phyloP scores from a whole-genome alignment of 2,797 vertebrate species.

The Siniperca undulata region DNA sequence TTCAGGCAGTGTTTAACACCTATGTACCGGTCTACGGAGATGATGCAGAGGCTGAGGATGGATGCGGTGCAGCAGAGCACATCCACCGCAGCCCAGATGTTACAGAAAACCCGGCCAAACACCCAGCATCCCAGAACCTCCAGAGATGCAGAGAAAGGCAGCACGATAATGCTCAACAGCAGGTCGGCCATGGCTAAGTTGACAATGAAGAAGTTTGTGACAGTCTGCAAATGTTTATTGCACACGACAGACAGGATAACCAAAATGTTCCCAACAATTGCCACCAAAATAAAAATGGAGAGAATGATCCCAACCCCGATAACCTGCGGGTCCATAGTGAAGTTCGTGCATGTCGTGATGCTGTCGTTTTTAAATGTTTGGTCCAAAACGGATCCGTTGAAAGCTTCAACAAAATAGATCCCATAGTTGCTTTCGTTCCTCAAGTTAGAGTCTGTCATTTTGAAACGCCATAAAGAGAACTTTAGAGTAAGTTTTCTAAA shows the following conservation, averaged over 20 bases:
- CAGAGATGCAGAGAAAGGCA: constrained; percentile 96
- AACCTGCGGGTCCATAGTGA: constrained; percentile 87
- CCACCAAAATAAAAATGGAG: constrained; percentile 91
- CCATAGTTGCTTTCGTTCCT: constrained; percentile 89
- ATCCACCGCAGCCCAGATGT: constrained; percentile 99
- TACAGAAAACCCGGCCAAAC: constrained; percentile 96
- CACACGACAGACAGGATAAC: constrained; percentile 97
- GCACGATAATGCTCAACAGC: constrained; percentile 92
- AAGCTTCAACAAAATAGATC: constrained; percentile 81
- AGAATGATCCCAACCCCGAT: constrained; percentile 92
- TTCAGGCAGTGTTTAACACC: constrained; percentile 96
- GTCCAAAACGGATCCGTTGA: constrained; percentile 75
- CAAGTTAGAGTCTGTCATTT: constrained; percentile 92
- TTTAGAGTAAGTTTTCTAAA: constrained; percentile 68
- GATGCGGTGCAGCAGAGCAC: constrained; percentile 98
- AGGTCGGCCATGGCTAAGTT: constrained; percentile 97
- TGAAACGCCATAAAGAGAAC: constrained; percentile 86
- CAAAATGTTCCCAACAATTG: constrained; percentile 95
- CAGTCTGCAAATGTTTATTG: constrained; percentile 95
- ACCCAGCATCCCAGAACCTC: constrained; percentile 97
- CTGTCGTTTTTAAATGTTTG: constrained; percentile 77
- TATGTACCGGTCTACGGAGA: constrained; percentile 97
- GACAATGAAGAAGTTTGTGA: constrained; percentile 98
- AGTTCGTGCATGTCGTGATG: constrained; percentile 84
- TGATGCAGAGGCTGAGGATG: constrained; percentile 98